These are phyloP conservation scores for Ganaspis brasiliensis DNA, from an alignment of 2,888 invertebrate species.

Conservation along the genomic window DNA sequence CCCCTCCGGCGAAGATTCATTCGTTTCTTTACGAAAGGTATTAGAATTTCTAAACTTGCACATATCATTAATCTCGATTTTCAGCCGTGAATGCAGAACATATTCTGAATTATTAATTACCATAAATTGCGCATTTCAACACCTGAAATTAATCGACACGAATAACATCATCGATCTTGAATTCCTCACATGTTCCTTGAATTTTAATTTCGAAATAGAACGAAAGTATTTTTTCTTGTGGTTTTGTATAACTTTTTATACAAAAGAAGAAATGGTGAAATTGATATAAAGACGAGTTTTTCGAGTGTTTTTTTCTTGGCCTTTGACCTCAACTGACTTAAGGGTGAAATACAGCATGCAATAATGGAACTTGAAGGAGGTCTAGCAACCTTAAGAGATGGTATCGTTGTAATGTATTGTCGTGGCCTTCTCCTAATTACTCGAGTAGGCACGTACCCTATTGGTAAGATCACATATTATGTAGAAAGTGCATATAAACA, in stretches of 20 bases:
- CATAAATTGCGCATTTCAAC: not conserved
- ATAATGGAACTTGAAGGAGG: slow-evolving; percentile 19
- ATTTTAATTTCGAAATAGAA: too few relatives aligned
- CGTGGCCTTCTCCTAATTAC: slow-evolving; percentile 59
- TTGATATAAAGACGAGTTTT: too few relatives aligned
- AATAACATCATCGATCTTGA: too few relatives aligned
- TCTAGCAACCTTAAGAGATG: slow-evolving; percentile 55
- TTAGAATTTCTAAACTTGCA: not conserved
- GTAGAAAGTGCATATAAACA: not conserved
- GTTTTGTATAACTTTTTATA: too few relatives aligned
- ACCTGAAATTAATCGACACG: not conserved
- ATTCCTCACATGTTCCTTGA: too few relatives aligned
- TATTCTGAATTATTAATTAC: too few relatives aligned
- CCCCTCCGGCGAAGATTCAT: not conserved
- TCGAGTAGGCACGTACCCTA: slow-evolving; percentile 39
- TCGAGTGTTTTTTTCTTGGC: not conserved
- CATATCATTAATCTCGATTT: slow-evolving; percentile 13
- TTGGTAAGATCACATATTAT: slow-evolving; percentile 10
- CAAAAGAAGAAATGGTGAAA: too few relatives aligned
- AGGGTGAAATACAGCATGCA: slow-evolving; percentile 16
- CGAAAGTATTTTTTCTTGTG: too few relatives aligned
- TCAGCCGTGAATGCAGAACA: not conserved
- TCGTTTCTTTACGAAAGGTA: not conserved
- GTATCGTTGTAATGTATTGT: slow-evolving; percentile 60
- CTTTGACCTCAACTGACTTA: not conserved